Conservation (phyloP, 1,140 invertebrate genomes). For the Meloidogyne chitwoodi region DNA sequence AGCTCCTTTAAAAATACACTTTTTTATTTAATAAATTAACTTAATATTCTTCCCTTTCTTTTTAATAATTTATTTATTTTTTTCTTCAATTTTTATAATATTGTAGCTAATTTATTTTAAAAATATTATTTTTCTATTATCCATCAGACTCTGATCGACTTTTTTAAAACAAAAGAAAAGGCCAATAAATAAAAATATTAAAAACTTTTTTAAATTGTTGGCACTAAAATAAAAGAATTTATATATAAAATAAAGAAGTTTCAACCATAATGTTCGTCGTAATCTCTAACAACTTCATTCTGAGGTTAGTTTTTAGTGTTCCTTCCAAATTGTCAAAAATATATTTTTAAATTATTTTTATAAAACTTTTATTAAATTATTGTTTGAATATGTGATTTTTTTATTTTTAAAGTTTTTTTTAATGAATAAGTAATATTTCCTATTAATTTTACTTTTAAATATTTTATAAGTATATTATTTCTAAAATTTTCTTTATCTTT, state of each 20-base stretch:
- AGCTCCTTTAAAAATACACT: no score
- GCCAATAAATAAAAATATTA: no score
- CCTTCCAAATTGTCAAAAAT: neutral
- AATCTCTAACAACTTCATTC: slow-evolving; percentile 9
- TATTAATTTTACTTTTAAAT: neutral
- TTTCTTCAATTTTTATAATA: neutral
- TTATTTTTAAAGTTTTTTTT: neutral
- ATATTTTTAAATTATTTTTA: neutral
- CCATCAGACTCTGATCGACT: neutral
- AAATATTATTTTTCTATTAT: neutral
- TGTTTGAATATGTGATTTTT: neutral
- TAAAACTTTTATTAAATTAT: neutral
- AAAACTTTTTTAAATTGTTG: neutral
- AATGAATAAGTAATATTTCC: neutral
- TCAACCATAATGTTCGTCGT: slow-evolving; percentile 9
- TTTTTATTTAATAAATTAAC: neutral
- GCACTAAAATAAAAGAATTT: neutral
- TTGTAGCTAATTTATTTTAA: neutral
- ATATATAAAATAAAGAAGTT: neutral
- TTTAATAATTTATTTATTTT: neutral
- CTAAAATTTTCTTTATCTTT: no score
- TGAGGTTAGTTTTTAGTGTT: slow-evolving; percentile 4
- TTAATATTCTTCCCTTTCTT: neutral
- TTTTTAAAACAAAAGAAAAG: no score
- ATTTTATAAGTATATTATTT: neutral